A percentile compares a stretch with the other conserved stretches of the same genome.
Evolutionary conservation across 2,888 invertebrate genomes (phyloP).

Genomic region (Salpingus planirostris): DNA sequence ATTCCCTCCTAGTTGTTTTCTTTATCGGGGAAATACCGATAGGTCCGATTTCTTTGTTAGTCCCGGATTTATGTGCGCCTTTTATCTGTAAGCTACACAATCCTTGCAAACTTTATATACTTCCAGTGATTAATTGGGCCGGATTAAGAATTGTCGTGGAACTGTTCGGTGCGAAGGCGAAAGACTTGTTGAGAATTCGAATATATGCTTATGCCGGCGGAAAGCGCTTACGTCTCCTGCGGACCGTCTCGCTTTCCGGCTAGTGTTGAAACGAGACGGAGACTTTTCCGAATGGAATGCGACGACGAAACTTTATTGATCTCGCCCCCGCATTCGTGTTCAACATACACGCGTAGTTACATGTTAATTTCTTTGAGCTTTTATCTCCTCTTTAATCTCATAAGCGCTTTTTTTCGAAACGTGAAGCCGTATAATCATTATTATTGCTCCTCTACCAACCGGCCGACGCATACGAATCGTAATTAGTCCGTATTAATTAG

Average conservation of each 20-base stretch:
- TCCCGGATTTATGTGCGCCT: constrained; percentile 31
- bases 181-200: constrained; percentile 18
- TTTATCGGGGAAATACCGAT: no score
- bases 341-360: constrained; percentile 13
- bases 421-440: constrained; percentile 7
- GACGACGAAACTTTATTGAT: constrained; percentile 11
- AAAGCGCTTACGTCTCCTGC: constrained; percentile 3
- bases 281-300: constrained; percentile 7
- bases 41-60: constrained; percentile 29
- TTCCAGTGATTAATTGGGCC: constrained; percentile 34
- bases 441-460: no score
- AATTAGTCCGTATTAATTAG: no score
- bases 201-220: constrained; percentile 9
- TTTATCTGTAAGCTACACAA: constrained; percentile 35
- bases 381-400: constrained; percentile 13
- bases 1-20: no score
- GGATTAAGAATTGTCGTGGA: constrained; percentile 36
- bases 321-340: constrained; percentile 10
- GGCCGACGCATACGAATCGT: no score
- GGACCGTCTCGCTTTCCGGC: no score
- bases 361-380: constrained; percentile 14
- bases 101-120: constrained; percentile 34
- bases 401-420: constrained; percentile 9
- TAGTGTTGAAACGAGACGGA: no score
- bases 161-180: constrained; percentile 18